These are phyloP conservation scores for Ornithoptera priamus DNA, from an alignment of 2,888 invertebrate species.

Conservation along the genomic window DNA sequence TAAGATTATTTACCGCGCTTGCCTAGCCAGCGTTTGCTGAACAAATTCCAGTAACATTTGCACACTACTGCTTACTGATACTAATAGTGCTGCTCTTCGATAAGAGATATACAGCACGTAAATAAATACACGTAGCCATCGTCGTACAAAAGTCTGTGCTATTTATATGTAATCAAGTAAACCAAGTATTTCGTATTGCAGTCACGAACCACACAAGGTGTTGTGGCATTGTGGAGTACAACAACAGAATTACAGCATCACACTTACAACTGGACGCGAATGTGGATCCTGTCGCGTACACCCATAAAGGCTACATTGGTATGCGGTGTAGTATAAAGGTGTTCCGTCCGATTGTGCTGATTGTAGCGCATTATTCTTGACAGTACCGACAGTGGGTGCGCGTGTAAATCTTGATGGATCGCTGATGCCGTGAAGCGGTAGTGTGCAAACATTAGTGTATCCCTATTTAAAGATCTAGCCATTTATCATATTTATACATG, in stretches of 20 bases:
- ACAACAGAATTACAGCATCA: not conserved
- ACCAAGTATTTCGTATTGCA: not conserved
- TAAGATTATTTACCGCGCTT: too few species aligned
- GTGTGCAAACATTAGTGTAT: not conserved
- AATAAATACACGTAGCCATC: too few species aligned
- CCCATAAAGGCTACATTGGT: not conserved
- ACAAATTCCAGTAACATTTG: too few species aligned
- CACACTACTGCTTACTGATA: too few species aligned
- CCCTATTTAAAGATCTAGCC: too few species aligned
- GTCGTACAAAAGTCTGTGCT: too few species aligned
- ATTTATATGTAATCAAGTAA: too few species aligned
- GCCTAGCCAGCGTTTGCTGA: too few species aligned
- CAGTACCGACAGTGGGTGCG: slow-evolving; percentile 7
- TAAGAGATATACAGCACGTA: too few species aligned
- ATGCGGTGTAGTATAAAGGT: not conserved
- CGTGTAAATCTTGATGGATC: slow-evolving; percentile 9
- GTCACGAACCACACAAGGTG: not conserved
- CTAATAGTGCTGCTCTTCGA: too few species aligned
- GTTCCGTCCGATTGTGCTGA: not conserved
- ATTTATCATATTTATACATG: too few species aligned
- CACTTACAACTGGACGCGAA: not conserved
- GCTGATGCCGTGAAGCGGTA: not conserved
- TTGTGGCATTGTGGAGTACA: not conserved
- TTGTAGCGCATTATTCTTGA: slow-evolving; percentile 16
- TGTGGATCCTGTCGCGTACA: not conserved